A percentile compares a stretch with the other conserved stretches of the same genome.
These are phyloP conservation scores for Phyllopteryx taeniolatus DNA, from an alignment of 2,113 vertebrate genomes.

Conservation along the genomic window DNA sequence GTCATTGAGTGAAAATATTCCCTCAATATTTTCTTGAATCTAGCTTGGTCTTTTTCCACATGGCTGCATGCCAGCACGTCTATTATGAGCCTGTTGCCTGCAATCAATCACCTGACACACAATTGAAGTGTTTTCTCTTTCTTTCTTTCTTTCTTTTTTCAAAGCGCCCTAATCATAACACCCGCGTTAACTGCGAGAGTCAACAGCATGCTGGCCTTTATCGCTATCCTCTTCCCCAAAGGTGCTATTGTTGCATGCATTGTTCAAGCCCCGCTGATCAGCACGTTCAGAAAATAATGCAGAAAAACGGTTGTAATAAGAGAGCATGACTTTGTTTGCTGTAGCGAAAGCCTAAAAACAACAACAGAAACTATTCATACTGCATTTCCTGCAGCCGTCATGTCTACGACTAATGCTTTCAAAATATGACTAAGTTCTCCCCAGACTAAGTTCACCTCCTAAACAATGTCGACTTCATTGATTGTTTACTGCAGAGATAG, in stretches of 20 bases:
- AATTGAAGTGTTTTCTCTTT: neutral
- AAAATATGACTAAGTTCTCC: neutral
- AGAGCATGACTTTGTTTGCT: neutral
- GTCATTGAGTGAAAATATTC: slow-evolving; percentile 4
- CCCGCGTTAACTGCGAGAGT: too few species aligned
- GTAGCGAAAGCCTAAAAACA: neutral
- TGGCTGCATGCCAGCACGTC: neutral
- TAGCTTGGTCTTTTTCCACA: neutral
- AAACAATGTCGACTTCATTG: neutral
- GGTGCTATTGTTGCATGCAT: neutral
- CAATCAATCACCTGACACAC: slow-evolving; percentile 9
- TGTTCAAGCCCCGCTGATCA: neutral
- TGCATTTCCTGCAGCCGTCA: neutral
- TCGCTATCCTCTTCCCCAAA: neutral
- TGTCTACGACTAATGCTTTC: neutral
- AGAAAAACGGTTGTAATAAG: too few species aligned
- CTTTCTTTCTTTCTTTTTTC: neutral
- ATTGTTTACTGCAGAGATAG: neutral
- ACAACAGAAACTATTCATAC: neutral
- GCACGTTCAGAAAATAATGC: neutral
- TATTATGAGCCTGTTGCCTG: neutral
- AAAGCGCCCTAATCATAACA: neutral
- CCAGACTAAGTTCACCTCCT: neutral
- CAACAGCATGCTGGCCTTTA: neutral
- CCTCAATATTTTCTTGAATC: neutral